Evolutionary conservation across 1,140 invertebrate species (phyloP).

Genomic region (Pachypeltis micranthus): DNA sequence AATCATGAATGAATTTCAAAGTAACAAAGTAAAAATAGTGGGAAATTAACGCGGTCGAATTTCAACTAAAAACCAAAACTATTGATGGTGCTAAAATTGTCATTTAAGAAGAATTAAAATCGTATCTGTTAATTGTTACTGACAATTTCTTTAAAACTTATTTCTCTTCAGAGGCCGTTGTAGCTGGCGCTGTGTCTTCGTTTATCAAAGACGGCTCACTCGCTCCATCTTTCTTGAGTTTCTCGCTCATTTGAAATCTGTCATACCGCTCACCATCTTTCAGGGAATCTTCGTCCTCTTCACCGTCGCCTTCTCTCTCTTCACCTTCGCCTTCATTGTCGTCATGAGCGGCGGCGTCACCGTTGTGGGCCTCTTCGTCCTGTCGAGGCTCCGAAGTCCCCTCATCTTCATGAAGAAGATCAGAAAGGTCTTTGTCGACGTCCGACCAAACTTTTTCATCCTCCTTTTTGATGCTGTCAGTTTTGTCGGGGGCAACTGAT

Average conservation of each 20-base stretch:
- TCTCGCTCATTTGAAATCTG: conserved; percentile 20
- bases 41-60: no score
- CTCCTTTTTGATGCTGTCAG: background rate
- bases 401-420: conserved; percentile 18
- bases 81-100: no score
- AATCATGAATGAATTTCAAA: no score
- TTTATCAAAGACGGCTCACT: no score
- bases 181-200: no score
- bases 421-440: conserved; percentile 18
- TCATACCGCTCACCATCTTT: conserved; percentile 16
- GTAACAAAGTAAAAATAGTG: no score
- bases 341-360: background rate
- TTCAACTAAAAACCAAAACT: no score
- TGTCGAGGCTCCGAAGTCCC: no score
- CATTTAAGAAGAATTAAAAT: no score
- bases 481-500: conserved; percentile 7
- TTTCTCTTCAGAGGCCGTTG: no score
- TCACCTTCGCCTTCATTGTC: background rate
- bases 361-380: conserved; percentile 12
- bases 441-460: conserved; percentile 22
- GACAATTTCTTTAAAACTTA: no score
- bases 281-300: conserved; percentile 18
- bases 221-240: background rate
- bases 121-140: no score
- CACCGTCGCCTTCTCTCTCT: conserved; percentile 5